phyloP scores from a whole-genome alignment of 2,113 vertebrate species.

The Alexandromys fortis region DNA sequence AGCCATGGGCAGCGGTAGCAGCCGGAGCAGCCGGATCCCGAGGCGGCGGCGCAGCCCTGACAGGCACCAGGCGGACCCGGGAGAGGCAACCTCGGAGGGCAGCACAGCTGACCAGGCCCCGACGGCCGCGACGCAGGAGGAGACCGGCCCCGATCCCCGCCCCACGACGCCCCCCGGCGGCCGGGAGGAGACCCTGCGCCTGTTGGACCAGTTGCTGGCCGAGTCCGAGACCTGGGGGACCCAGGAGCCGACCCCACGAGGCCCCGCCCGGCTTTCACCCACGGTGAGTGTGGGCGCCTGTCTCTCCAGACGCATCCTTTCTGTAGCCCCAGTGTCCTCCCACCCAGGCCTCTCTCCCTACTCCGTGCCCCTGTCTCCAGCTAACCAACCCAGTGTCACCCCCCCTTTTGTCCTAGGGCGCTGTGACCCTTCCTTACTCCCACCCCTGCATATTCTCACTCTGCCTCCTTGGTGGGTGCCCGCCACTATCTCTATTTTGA shows the following conservation, averaged over 20 bases:
- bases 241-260: neutral
- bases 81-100: neutral
- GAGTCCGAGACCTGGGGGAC: constrained; percentile 72
- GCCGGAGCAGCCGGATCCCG: constrained; percentile 75
- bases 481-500: neutral
- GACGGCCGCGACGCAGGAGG: neutral
- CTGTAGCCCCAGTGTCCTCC: no score
- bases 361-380: neutral
- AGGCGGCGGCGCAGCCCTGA: constrained; percentile 53
- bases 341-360: neutral
- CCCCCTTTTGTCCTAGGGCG: neutral
- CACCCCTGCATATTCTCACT: neutral
- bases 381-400: no score
- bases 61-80: neutral
- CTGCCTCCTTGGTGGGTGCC: neutral
- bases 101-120: neutral
- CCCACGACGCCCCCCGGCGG: constrained; percentile 46
- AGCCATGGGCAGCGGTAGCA: constrained; percentile 85
- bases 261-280: neutral
- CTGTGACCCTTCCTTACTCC: neutral
- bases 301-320: neutral
- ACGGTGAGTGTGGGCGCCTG: neutral
- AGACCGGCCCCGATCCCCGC: neutral
- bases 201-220: constrained; percentile 79
- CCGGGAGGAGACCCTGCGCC: constrained; percentile 70